Percentiles rank a stretch among this genome's conserved stretches.
These are phyloP conservation scores for Pasiphila rectangulata DNA, from an alignment of 2,888 invertebrate species.

Conservation along the genomic window DNA sequence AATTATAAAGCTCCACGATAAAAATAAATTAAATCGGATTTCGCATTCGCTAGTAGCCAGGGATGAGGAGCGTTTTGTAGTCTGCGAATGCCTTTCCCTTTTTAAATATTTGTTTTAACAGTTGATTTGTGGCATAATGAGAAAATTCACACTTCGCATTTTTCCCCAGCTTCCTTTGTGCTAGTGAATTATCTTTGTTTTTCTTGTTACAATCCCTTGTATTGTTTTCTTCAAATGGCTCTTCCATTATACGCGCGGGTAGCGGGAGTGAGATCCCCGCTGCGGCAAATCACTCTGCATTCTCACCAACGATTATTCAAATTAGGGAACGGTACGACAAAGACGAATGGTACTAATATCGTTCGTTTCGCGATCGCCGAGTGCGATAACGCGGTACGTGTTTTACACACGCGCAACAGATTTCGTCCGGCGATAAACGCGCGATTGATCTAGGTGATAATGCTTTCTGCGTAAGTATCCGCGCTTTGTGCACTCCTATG, in stretches of 20 bases:
- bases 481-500: conserved; percentile 57
- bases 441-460: conserved; percentile 75
- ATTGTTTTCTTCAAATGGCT: conserved; percentile 25
- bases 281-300: conserved; percentile 71
- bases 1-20: conserved; percentile 81
- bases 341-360: conserved; percentile 80
- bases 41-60: conserved; percentile 76
- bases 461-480: conserved; percentile 78
- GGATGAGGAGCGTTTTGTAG: conserved; percentile 74
- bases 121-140: conserved; percentile 78
- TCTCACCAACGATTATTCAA: conserved; percentile 80
- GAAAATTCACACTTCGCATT: conserved; percentile 73
- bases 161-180: conserved; percentile 53
- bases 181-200: conserved; percentile 46
- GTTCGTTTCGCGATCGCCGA: conserved; percentile 65
- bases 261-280: conserved; percentile 40
- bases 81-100: conserved; percentile 74
- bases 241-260: conserved; percentile 21
- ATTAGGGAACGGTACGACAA: conserved; percentile 78
- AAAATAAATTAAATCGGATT: conserved; percentile 82
- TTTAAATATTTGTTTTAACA: conserved; percentile 79
- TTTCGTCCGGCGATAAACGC: conserved; percentile 68
- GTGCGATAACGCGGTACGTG: conserved; percentile 68
- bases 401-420: conserved; percentile 75
- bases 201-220: conserved; percentile 35